These are phyloP conservation scores for Parnassius smintheus DNA, from an alignment of 2,888 invertebrate genomes.

Conservation along the genomic window DNA sequence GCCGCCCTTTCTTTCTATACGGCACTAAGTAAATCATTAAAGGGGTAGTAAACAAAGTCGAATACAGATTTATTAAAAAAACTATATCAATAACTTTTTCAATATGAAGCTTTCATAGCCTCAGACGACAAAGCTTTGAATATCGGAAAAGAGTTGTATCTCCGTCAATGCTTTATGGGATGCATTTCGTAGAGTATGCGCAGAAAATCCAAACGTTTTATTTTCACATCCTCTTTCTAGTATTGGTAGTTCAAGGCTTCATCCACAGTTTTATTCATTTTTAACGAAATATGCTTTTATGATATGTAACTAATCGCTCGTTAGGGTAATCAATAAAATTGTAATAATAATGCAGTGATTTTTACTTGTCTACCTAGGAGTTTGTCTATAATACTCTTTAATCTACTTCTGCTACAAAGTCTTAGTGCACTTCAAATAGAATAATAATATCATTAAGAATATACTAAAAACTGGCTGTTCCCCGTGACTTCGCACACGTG, in stretches of 20 bases:
- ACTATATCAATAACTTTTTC: slow-evolving; percentile 16
- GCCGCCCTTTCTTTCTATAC: too few species aligned
- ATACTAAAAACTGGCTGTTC: too few species aligned
- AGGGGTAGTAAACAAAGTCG: not conserved
- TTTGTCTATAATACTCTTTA: too few species aligned
- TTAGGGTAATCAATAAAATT: too few species aligned
- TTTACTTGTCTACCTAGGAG: too few species aligned
- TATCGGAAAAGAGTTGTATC: slow-evolving; percentile 21
- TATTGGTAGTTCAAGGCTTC: slow-evolving; percentile 15
- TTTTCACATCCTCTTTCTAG: slow-evolving; percentile 22
- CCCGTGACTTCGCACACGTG: too few species aligned
- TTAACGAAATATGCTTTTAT: slow-evolving; percentile 1
- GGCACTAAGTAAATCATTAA: too few species aligned
- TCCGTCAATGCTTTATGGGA: slow-evolving; percentile 22
- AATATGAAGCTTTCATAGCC: slow-evolving; percentile 14
- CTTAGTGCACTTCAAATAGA: too few species aligned
- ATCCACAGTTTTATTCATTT: not conserved
- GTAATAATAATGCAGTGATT: too few species aligned
- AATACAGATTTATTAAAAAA: slow-evolving; percentile 9
- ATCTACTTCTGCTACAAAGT: too few species aligned
- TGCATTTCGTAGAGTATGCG: slow-evolving; percentile 26
- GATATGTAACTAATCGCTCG: not conserved
- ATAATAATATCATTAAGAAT: too few species aligned
- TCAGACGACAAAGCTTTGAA: slow-evolving; percentile 21
- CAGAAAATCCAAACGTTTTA: slow-evolving; percentile 27